These are phyloP conservation scores for Plotosus lineatus DNA, from an alignment of 2,113 vertebrate species.

Conservation along the genomic window DNA sequence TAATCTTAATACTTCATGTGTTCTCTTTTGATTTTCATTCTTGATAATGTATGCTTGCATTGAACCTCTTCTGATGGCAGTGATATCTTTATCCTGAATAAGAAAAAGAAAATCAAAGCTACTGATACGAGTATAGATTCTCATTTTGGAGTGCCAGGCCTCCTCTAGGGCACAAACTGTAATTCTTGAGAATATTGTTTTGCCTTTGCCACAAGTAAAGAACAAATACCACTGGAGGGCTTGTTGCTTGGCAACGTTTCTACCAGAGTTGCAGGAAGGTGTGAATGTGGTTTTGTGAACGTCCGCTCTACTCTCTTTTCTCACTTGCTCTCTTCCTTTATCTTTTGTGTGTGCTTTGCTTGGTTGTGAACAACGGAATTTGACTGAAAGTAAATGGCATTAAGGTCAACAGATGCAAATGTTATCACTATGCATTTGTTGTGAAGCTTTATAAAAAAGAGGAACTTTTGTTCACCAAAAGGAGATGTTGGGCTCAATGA, in stretches of 20 bases:
- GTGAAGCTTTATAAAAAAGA: slow-evolving; percentile 2
- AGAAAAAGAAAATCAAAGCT: neutral
- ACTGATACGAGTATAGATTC: neutral
- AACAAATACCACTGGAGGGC: slow-evolving; percentile 13
- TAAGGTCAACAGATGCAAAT: slow-evolving; percentile 4
- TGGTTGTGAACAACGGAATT: slow-evolving; percentile 25
- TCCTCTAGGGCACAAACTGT: neutral
- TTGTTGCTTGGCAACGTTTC: slow-evolving; percentile 55
- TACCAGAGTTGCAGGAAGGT: slow-evolving; percentile 53
- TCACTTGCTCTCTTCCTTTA: slow-evolving; percentile 15
- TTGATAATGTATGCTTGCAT: neutral
- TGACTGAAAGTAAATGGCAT: neutral
- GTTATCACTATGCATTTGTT: neutral
- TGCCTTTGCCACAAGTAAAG: slow-evolving; percentile 40
- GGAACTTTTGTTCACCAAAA: slow-evolving; percentile 38
- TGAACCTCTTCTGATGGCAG: neutral
- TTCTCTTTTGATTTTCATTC: neutral
- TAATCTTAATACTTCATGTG: neutral
- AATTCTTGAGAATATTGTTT: slow-evolving; percentile 2
- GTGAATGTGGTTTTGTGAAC: slow-evolving; percentile 47
- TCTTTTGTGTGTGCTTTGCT: slow-evolving; percentile 10
- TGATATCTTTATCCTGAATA: neutral
- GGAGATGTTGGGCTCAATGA: slow-evolving; percentile 38
- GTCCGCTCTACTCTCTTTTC: slow-evolving; percentile 18
- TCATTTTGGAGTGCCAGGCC: slow-evolving; percentile 6